These are phyloP conservation scores for Micromys minutus DNA, from an alignment of 2,113 vertebrate species.

Conservation along the genomic window DNA sequence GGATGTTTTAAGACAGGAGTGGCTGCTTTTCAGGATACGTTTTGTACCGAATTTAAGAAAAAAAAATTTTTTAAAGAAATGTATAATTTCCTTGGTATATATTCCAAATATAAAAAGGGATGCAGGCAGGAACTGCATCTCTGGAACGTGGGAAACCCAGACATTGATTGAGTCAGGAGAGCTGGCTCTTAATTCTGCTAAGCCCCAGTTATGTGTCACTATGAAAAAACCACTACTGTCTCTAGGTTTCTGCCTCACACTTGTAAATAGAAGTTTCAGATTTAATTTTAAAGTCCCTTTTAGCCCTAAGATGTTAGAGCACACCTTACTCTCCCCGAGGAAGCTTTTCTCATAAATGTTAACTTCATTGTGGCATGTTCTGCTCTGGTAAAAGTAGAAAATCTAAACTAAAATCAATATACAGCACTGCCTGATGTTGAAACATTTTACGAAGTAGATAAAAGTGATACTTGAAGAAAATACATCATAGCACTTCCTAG, in stretches of 20 bases:
- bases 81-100: conserved; percentile 39
- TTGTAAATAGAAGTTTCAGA: conserved; percentile 7
- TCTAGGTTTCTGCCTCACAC: not conserved
- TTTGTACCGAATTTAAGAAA: not conserved
- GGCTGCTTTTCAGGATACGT: not conserved
- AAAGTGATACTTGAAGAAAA: conserved; percentile 57
- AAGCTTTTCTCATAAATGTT: conserved; percentile 37
- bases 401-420: conserved; percentile 46
- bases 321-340: not conserved
- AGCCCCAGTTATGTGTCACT: not conserved
- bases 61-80: not conserved
- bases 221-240: not conserved
- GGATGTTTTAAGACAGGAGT: not conserved
- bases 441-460: conserved; percentile 23
- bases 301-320: not conserved
- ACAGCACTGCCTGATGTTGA: not conserved
- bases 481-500: not conserved
- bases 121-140: not conserved
- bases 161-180: not conserved
- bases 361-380: not conserved
- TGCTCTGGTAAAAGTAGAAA: not conserved
- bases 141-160: not conserved
- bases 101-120: not conserved
- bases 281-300: conserved; percentile 33
- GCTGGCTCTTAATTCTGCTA: not conserved